phyloP scores from a whole-genome alignment of 2,113 vertebrate genomes.

The Cavia aperea region DNA sequence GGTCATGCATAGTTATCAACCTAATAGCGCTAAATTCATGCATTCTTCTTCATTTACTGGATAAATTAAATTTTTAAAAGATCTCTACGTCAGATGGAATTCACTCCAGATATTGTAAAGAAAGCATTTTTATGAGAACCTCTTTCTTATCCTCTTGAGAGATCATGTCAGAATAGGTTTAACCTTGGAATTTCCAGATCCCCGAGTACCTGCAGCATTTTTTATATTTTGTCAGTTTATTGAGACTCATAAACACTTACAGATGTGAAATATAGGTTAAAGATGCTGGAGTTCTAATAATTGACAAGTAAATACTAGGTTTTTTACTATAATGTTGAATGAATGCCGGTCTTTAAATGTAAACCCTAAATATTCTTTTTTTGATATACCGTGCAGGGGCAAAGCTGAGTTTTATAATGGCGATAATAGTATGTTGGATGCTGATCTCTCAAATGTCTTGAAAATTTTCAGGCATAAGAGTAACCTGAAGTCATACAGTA shows the following conservation, averaged over 20 bases:
- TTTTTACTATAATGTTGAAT: neutral
- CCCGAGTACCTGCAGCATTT: neutral
- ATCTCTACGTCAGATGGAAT: neutral
- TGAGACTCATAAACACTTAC: conserved; percentile 8
- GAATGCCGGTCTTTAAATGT: neutral
- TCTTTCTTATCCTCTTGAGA: neutral
- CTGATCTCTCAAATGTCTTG: conserved; percentile 25
- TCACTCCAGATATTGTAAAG: neutral
- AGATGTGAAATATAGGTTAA: conserved; percentile 29
- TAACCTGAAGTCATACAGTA: conserved; percentile 52
- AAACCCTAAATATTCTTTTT: neutral
- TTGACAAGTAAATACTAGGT: neutral
- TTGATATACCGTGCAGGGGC: neutral
- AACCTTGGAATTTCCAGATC: neutral
- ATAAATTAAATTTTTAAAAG: conserved; percentile 14
- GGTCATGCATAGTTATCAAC: neutral
- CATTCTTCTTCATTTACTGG: neutral
- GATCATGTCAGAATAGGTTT: neutral
- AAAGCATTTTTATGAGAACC: neutral
- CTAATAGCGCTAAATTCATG: neutral
- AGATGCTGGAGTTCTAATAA: neutral
- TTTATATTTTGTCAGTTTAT: neutral
- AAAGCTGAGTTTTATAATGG: neutral
- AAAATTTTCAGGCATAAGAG: conserved; percentile 53
- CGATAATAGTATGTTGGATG: conserved; percentile 11